Evolutionary conservation across 2,888 invertebrate genomes (phyloP).

Genomic region (Cryptus viduatorius): DNA sequence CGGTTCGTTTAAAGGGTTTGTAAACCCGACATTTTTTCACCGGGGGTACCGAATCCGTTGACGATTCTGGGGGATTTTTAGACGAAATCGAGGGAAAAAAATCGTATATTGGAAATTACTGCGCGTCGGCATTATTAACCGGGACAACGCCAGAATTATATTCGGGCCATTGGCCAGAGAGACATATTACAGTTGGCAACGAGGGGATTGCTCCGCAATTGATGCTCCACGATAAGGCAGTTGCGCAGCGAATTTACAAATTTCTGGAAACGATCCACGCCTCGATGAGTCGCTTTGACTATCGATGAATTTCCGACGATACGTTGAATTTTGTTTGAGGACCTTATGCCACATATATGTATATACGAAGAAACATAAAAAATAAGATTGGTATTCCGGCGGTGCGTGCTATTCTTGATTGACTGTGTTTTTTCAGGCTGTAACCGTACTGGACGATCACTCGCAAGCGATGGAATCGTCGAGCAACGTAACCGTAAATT

Average conservation of each 20-base stretch:
- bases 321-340: neutral
- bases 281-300: slow-evolving; percentile 3
- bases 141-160: slow-evolving; percentile 60
- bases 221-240: slow-evolving; percentile 10
- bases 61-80: neutral
- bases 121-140: slow-evolving; percentile 55
- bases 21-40: neutral
- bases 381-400: neutral
- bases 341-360: neutral
- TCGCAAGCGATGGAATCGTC: slow-evolving; percentile 80
- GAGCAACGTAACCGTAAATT: slow-evolving; percentile 78
- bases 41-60: neutral
- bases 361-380: neutral
- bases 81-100: slow-evolving; percentile 1
- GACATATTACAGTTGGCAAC: slow-evolving; percentile 59
- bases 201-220: slow-evolving; percentile 23
- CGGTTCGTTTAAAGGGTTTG: neutral
- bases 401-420: slow-evolving; percentile 5
- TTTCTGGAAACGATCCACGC: slow-evolving; percentile 68
- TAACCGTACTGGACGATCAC: slow-evolving; percentile 80
- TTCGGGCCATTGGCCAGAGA: slow-evolving; percentile 76
- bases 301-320: neutral
- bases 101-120: slow-evolving; percentile 12
- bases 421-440: slow-evolving; percentile 72
- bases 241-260: slow-evolving; percentile 76